Evolutionary conservation across 2,113 vertebrate genomes (phyloP), one percentile per base, ranked within the genome.

Genomic region (Larimichthys crocea): DNA sequence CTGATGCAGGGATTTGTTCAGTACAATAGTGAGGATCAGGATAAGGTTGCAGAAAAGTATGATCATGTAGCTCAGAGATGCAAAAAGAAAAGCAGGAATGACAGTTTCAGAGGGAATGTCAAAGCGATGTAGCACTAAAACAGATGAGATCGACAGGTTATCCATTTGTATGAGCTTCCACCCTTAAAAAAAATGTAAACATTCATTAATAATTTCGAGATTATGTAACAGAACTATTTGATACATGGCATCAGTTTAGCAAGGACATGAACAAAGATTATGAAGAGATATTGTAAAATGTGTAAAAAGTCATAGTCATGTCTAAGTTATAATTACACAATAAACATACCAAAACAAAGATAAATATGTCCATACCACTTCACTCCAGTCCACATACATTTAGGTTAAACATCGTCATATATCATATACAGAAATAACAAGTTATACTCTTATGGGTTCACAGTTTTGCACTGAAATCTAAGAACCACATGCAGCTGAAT

Each of bases 31-130:
- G 52, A 92, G 44, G 48, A 95, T 85, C 0, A 96, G 88, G 10
- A 82, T n/a, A 1, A 92, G 81, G 86, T 95, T 95, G 76, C 94
- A 95, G 68, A 94, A 90, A 3, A 95, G 71, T 63, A 95, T 95
- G 22, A 94, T 76, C 77, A 92, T 79, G 80, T 95, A 95, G 62
- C 79, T 83, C 16, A 95, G 48, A 16, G 83, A 60, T 10, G 94
- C 93, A 46, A 95, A 92, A 12, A 95, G 55, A 57, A 95, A 92
- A 0, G 90, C 81, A 42, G 88, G 70, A 10, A 88, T 1, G 2
- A 79, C 79, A 7, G 4, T 59, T 40, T 93, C 89, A 26, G 86
- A 44, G 0, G 90, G 22, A 1, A 95, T 29, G 64, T 94, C 44
- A 1, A 90, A 93, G 76, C 82, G 49, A 14, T 77, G 46, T 1